These are phyloP conservation scores for Yoshiicerus persimilis DNA, from an alignment of 1,140 invertebrate species.

Conservation along the genomic window DNA sequence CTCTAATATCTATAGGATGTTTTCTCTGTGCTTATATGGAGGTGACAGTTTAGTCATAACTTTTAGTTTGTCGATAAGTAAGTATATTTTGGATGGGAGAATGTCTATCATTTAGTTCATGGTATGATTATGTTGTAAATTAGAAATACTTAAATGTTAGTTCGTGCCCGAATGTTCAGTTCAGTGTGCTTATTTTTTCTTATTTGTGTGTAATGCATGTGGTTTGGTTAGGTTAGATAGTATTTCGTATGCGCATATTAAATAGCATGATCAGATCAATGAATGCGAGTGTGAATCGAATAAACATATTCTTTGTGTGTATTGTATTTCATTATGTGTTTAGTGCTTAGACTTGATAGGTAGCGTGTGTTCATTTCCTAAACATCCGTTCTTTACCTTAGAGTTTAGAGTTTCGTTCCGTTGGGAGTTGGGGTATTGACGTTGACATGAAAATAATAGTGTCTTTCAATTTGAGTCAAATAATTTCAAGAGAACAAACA, in stretches of 20 bases:
- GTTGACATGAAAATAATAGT: constrained; percentile 21
- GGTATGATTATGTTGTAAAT: not conserved
- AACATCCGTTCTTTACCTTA: not conserved
- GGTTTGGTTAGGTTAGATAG: not conserved
- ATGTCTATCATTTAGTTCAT: too few species aligned
- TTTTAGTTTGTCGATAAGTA: not conserved
- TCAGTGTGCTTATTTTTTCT: not conserved
- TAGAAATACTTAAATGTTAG: too few species aligned
- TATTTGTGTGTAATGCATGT: not conserved
- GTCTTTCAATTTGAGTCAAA: not conserved
- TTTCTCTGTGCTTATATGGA: not conserved
- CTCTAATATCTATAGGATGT: not conserved
- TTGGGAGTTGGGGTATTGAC: not conserved
- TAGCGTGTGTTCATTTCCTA: not conserved
- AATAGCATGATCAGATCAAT: not conserved
- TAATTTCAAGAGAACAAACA: not conserved
- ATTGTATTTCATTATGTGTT: not conserved
- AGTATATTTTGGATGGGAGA: not conserved
- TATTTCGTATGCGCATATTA: not conserved
- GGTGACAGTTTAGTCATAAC: not conserved
- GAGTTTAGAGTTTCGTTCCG: too few species aligned
- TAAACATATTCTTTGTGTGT: not conserved
- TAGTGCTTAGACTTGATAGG: not conserved
- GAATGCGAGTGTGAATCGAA: not conserved
- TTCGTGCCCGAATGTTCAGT: not conserved